Conservation (phyloP, 2,888 invertebrate genomes). For the Ornithoptera alexandrae region DNA sequence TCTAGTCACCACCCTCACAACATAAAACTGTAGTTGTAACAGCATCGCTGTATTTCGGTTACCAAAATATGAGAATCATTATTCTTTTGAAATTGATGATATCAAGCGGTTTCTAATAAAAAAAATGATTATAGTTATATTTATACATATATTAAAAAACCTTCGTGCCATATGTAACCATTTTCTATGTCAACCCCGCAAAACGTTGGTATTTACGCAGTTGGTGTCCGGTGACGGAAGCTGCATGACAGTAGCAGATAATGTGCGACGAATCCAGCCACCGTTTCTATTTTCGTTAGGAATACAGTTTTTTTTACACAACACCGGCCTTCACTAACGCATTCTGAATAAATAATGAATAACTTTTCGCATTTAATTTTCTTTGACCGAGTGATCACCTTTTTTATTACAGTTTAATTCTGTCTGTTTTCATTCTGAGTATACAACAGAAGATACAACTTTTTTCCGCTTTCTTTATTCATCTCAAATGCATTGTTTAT, state of each 20-base stretch:
- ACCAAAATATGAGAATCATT: no score
- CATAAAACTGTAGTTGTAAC: no score
- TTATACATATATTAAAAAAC: neutral
- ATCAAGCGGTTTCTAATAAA: no score
- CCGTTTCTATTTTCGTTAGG: slow-evolving; percentile 38
- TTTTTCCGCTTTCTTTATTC: neutral
- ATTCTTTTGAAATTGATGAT: no score
- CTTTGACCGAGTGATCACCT: slow-evolving; percentile 32
- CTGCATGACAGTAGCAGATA: slow-evolving; percentile 33
- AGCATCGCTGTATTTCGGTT: no score
- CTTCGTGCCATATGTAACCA: neutral
- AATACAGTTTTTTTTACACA: slow-evolving; percentile 39
- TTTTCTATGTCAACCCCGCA: slow-evolving; percentile 7
- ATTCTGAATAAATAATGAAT: slow-evolving; percentile 35
- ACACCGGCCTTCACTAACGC: slow-evolving; percentile 43
- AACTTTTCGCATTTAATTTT: slow-evolving; percentile 35
- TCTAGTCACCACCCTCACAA: no score
- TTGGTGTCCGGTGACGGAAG: slow-evolving; percentile 26
- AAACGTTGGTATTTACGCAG: slow-evolving; percentile 19
- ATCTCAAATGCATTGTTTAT: neutral
- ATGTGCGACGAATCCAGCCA: slow-evolving; percentile 37
- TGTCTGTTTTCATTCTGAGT: neutral
- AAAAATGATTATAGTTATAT: no score
- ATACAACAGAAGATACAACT: neutral
- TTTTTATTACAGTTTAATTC: slow-evolving; percentile 10